These are phyloP conservation scores for Muscicapa striata DNA, from an alignment of 2,797 vertebrate genomes.

Conservation along the genomic window DNA sequence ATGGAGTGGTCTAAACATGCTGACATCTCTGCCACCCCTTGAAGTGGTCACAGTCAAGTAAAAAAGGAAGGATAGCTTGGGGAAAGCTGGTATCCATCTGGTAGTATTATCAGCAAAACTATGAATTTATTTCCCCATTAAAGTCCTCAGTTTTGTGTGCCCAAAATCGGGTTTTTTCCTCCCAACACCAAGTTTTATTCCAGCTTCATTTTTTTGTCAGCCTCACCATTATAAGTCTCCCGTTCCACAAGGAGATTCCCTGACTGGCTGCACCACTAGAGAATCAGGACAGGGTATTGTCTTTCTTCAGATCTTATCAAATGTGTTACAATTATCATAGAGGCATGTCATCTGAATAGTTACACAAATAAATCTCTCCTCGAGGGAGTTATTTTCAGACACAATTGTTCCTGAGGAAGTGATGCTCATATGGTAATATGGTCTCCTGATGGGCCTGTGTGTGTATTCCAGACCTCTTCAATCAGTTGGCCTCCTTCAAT, in stretches of 20 bases:
- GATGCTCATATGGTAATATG: neutral
- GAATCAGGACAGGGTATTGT: neutral
- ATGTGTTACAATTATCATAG: neutral
- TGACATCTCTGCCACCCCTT: neutral
- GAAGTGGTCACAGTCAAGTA: neutral
- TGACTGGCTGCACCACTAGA: neutral
- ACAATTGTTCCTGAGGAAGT: neutral
- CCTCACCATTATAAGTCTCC: neutral
- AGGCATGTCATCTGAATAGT: neutral
- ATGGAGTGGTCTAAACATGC: neutral
- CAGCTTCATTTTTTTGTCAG: neutral
- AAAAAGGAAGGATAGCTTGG: neutral
- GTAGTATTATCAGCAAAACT: neutral
- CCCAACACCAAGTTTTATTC: neutral
- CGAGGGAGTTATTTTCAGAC: neutral
- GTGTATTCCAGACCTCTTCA: neutral
- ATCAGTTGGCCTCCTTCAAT: neutral
- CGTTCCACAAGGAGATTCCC: neutral
- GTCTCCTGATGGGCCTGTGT: neutral
- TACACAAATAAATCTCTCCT: neutral
- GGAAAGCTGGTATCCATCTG: neutral
- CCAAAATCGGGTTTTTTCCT: fast-evolving
- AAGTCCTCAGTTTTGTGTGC: neutral
- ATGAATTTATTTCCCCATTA: neutral
- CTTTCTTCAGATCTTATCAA: neutral